Percentiles rank a stretch among this genome's conserved stretches.
Evolutionary conservation across 2,797 vertebrate species (phyloP).

Genomic region (Chanos chanos): DNA sequence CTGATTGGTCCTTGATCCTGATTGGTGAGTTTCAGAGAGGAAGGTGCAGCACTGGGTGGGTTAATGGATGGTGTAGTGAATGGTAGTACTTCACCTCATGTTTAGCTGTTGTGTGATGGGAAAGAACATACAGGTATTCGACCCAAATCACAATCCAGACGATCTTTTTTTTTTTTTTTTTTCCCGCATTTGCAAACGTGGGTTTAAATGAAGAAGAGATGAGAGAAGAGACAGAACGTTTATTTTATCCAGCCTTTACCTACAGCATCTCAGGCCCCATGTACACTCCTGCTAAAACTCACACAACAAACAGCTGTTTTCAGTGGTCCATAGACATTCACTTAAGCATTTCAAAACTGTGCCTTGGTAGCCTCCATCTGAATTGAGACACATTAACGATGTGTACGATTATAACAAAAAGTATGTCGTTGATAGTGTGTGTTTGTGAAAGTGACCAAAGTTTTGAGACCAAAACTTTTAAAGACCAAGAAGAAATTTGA

Average conservation of each 20-base stretch:
- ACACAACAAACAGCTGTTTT: no score
- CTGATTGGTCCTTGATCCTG: slow-evolving; percentile 41
- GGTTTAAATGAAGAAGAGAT: background rate
- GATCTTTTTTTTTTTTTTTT: no score
- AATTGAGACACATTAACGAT: no score
- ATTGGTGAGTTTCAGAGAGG: slow-evolving; percentile 32
- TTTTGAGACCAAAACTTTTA: slow-evolving; percentile 64
- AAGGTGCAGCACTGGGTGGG: slow-evolving; percentile 15
- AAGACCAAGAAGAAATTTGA: background rate
- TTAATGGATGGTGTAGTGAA: background rate
- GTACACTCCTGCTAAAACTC: no score
- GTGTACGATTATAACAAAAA: no score
- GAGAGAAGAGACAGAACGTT: background rate
- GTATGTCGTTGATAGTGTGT: no score
- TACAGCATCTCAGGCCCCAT: slow-evolving; percentile 50
- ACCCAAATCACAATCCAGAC: slow-evolving; percentile 6
- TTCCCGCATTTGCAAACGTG: slow-evolving; percentile 5
- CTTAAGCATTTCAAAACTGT: no score
- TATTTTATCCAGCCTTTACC: slow-evolving; percentile 17
- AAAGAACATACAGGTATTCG: background rate
- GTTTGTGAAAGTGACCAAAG: slow-evolving; percentile 71
- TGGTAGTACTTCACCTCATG: background rate
- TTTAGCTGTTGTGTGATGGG: background rate
- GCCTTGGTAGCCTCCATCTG: no score
- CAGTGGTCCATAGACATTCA: no score